phyloP scores from a whole-genome alignment of 2,797 vertebrate species.

The Sciurus vulgaris region DNA sequence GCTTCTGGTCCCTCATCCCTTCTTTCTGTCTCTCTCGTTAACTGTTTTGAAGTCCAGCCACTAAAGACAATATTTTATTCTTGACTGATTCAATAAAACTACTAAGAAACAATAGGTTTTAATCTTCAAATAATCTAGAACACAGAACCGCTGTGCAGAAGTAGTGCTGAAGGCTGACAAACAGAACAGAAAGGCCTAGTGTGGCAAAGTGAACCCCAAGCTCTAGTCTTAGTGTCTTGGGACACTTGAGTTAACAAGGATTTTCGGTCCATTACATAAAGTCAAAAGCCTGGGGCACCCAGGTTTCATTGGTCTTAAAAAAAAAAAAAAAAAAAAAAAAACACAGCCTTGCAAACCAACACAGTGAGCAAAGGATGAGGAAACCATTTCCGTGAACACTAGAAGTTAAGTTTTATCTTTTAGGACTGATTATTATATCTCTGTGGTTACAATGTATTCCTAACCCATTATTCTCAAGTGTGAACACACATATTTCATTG shows the following conservation, averaged over 20 bases:
- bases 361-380: neutral
- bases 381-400: neutral
- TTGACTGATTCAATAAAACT: slow-evolving; percentile 81
- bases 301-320: slow-evolving; percentile 42
- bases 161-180: slow-evolving; percentile 80
- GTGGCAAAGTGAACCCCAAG: slow-evolving; percentile 61
- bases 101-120: slow-evolving; percentile 83
- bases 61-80: slow-evolving; percentile 84
- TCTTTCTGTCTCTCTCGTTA: slow-evolving; percentile 64
- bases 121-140: slow-evolving; percentile 85
- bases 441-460: neutral
- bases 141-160: slow-evolving; percentile 73
- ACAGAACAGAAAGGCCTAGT: slow-evolving; percentile 62
- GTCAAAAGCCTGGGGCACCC: neutral
- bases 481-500: neutral
- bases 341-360: neutral
- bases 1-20: slow-evolving; percentile 35
- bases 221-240: slow-evolving; percentile 53
- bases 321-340: slow-evolving; percentile 31
- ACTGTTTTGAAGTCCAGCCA: slow-evolving; percentile 72
- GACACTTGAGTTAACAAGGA: neutral
- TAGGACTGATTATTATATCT: neutral
- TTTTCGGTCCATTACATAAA: slow-evolving; percentile 48
- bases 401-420: neutral
- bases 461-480: neutral